Evolutionary conservation across 2,797 vertebrate species (phyloP).

Genomic region (Dallia pectoralis): DNA sequence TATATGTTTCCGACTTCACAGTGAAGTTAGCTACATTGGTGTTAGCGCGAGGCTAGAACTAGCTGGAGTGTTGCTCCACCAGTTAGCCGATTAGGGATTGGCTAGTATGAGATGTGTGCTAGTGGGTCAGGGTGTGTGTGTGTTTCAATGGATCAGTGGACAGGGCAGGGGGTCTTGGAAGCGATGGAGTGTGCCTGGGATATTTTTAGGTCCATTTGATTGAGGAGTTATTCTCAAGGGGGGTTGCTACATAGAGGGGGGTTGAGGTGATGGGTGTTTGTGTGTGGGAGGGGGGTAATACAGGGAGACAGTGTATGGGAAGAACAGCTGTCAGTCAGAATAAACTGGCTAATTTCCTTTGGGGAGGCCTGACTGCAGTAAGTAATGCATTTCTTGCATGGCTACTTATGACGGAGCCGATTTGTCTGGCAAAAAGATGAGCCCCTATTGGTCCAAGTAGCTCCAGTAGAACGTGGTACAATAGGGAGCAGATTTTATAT

Average conservation of each 20-base stretch:
- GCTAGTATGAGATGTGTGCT: conserved; percentile 19
- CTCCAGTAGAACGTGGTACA: not conserved
- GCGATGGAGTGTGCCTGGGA: conserved; percentile 67
- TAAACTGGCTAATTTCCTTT: conserved; percentile 76
- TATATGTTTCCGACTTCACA: conserved; percentile 68
- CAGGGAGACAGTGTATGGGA: conserved; percentile 61
- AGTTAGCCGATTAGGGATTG: conserved; percentile 8
- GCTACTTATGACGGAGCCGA: conserved; percentile 24
- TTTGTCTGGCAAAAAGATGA: not conserved
- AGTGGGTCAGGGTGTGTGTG: conserved; percentile 14
- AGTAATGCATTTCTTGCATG: conserved; percentile 46
- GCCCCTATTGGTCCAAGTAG: not conserved
- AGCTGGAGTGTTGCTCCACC: conserved; percentile 12
- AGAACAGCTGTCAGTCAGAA: conserved; percentile 78
- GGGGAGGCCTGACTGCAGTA: conserved; percentile 61
- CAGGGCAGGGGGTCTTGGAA: conserved; percentile 51
- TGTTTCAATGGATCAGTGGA: conserved; percentile 40
- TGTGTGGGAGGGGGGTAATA: conserved; percentile 10
- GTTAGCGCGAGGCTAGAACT: conserved; percentile 44
- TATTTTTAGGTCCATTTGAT: conserved; percentile 79
- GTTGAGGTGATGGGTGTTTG: conserved; percentile 5
- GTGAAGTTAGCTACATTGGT: conserved; percentile 71
- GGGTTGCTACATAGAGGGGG: conserved; percentile 49
- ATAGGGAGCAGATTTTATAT: not conserved
- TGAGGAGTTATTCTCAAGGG: conserved; percentile 77